phyloP scores from a whole-genome alignment of 2,888 invertebrate species.

The Clunio marinus region DNA sequence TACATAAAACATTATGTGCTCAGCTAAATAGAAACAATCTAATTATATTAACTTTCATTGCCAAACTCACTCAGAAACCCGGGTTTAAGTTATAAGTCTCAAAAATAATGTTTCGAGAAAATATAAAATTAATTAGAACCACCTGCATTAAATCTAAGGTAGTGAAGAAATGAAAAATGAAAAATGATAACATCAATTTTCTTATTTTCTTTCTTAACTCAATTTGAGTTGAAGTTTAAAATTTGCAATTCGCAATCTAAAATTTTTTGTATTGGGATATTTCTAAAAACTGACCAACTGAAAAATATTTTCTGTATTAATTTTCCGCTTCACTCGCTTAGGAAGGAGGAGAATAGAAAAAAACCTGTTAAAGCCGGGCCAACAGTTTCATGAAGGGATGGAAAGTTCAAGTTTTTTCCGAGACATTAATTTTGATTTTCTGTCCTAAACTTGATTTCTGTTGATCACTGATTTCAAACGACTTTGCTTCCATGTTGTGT shows the following conservation, averaged over 20 bases:
- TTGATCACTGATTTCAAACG: neutral
- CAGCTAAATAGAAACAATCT: too few species aligned
- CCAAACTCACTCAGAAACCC: too few species aligned
- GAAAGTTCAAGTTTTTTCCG: neutral
- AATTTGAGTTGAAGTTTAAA: slow-evolving; percentile 46
- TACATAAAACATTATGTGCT: too few species aligned
- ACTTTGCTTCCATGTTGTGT: neutral
- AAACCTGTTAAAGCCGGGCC: slow-evolving; percentile 24
- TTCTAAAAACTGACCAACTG: slow-evolving; percentile 54
- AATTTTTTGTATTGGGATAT: slow-evolving; percentile 56
- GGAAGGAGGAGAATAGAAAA: neutral
- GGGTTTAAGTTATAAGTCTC: too few species aligned
- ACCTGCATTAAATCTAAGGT: too few species aligned
- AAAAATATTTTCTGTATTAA: slow-evolving; percentile 43
- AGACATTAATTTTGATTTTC: neutral
- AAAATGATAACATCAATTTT: too few species aligned
- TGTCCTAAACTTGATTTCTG: neutral
- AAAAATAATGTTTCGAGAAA: too few species aligned
- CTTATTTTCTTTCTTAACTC: too few species aligned
- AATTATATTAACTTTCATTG: too few species aligned
- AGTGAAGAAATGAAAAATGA: too few species aligned
- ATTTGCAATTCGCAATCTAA: slow-evolving; percentile 46
- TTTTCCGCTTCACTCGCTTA: slow-evolving; percentile 6
- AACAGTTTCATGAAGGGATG: slow-evolving; percentile 24
- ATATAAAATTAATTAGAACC: too few species aligned